These are phyloP conservation scores for Microplitis demolitor DNA, from an alignment of 1,140 invertebrate genomes.

Conservation along the genomic window DNA sequence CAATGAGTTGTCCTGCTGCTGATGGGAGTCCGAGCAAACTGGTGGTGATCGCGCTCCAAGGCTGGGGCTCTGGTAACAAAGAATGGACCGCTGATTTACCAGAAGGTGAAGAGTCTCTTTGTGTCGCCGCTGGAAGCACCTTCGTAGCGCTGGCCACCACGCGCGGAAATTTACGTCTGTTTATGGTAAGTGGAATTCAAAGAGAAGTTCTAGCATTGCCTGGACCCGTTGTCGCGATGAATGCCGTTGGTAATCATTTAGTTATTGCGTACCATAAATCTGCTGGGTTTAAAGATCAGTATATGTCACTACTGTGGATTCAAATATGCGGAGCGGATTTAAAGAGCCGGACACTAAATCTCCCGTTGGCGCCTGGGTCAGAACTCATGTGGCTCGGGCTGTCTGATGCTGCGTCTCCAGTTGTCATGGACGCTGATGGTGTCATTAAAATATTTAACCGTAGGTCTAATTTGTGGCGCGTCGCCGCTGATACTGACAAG, in stretches of 20 bases:
- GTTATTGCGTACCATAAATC: conserved; percentile 78
- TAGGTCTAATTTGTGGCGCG: conserved; percentile 75
- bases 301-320: conserved; percentile 65
- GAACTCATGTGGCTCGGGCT: conserved; percentile 83
- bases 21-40: conserved; percentile 62
- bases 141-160: conserved; percentile 82
- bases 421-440: conserved; percentile 71
- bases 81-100: conserved; percentile 85
- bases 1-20: conserved; percentile 75
- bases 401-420: conserved; percentile 78
- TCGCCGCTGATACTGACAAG: conserved; percentile 73
- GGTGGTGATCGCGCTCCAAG: conserved; percentile 54
- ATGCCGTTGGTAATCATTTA: conserved; percentile 72
- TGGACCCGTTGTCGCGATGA: conserved; percentile 73
- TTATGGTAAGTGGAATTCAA: conserved; percentile 84
- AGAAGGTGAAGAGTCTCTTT: conserved; percentile 75
- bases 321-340: conserved; percentile 52
- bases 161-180: conserved; percentile 77
- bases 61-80: conserved; percentile 76
- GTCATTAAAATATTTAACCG: conserved; percentile 69
- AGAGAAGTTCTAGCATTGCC: conserved; percentile 75
- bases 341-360: conserved; percentile 60
- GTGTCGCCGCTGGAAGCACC: conserved; percentile 73
- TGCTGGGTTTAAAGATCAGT: conserved; percentile 59
- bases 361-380: conserved; percentile 74